A percentile compares a stretch with the other conserved stretches of the same genome.
phyloP scores from a whole-genome alignment of 1,140 invertebrate genomes.

The Halesus radiatus region DNA sequence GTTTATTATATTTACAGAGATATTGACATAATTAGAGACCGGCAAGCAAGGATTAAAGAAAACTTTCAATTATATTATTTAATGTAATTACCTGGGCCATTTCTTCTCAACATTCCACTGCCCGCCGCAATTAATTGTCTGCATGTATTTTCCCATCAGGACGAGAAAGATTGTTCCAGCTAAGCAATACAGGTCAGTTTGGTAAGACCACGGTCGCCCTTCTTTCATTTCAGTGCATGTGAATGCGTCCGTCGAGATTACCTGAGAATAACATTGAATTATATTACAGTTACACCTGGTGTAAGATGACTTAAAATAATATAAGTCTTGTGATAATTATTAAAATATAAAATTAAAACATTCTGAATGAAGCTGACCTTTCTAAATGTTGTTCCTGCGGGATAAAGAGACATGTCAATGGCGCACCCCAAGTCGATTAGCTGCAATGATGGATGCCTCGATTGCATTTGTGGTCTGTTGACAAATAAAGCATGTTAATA shows the following conservation, averaged over 20 bases:
- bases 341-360: no score
- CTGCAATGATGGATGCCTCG: constrained; percentile 77
- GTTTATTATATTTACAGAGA: no score
- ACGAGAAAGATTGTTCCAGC: constrained; percentile 89
- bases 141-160: constrained; percentile 91
- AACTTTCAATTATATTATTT: no score
- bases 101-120: constrained; percentile 79
- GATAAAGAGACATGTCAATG: constrained; percentile 91
- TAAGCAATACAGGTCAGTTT: constrained; percentile 91
- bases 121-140: constrained; percentile 76
- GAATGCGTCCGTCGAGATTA: constrained; percentile 82
- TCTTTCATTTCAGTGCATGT: constrained; percentile 91
- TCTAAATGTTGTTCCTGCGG: constrained; percentile 83
- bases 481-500: constrained; percentile 49
- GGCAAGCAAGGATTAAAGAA: no score
- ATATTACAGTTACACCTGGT: no score
- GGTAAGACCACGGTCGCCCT: constrained; percentile 90
- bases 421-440: constrained; percentile 90
- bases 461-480: constrained; percentile 73
- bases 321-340: no score
- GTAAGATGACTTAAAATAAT: no score
- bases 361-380: constrained; percentile 61
- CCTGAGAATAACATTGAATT: constrained; percentile 58
- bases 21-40: no score
- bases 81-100: constrained; percentile 73